Percentiles rank a stretch among this genome's conserved stretches.
These are phyloP conservation scores for Haliclona indistincta DNA, from an alignment of 37 sponge, comb jelly and placozoan species.

Conservation along the genomic window DNA sequence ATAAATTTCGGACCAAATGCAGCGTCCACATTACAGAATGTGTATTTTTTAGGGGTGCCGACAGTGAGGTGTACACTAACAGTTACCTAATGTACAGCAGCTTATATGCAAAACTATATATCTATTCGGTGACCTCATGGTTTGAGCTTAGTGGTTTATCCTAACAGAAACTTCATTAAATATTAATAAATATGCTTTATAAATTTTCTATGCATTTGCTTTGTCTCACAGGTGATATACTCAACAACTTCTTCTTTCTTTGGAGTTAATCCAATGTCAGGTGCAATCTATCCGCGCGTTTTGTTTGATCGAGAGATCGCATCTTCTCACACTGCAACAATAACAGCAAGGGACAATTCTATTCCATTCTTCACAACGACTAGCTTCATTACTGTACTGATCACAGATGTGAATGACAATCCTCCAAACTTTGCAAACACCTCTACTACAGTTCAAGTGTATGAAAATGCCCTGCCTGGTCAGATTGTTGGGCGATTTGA, in stretches of 20 bases:
- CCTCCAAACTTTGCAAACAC: slow-evolving; percentile 9
- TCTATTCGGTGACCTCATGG: too few relatives aligned
- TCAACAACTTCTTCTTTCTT: slow-evolving; percentile 15
- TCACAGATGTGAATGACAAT: slow-evolving; percentile 35
- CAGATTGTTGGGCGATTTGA: background rate
- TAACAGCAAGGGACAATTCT: background rate
- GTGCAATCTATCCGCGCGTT: slow-evolving; percentile 3
- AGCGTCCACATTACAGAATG: too few relatives aligned
- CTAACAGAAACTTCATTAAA: too few relatives aligned
- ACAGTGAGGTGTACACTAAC: too few relatives aligned
- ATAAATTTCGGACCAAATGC: too few relatives aligned
- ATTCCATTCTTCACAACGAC: background rate
- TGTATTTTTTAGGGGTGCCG: too few relatives aligned
- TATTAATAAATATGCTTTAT: too few relatives aligned
- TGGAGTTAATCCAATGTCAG: slow-evolving; percentile 18
- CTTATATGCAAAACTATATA: too few relatives aligned
- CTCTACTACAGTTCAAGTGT: background rate
- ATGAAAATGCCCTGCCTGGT: background rate
- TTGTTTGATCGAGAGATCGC: slow-evolving; percentile 26
- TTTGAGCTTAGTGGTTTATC: too few relatives aligned
- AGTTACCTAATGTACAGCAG: too few relatives aligned
- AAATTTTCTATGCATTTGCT: too few relatives aligned
- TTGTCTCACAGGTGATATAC: slow-evolving; percentile 38
- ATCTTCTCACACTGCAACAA: background rate
- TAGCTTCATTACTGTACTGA: background rate